phyloP scores from a whole-genome alignment of 2,888 invertebrate genomes.

The Pandemis cinnamomeana region DNA sequence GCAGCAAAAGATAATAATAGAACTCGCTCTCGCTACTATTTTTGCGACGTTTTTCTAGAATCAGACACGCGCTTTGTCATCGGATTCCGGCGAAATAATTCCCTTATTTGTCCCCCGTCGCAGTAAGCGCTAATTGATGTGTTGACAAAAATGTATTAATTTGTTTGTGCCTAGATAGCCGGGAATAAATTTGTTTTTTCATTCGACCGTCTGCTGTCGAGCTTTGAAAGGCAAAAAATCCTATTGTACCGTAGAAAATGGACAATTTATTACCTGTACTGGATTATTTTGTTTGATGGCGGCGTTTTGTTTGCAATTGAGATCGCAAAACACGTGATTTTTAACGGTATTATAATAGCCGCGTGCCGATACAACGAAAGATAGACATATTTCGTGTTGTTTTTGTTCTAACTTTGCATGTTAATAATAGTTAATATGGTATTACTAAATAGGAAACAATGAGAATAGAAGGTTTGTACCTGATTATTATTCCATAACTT shows the following conservation, averaged over 20 bases:
- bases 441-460: too few relatives aligned
- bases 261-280: constrained; percentile 31
- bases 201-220: constrained; percentile 24
- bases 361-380: neutral
- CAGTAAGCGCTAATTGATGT: constrained; percentile 50
- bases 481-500: too few relatives aligned
- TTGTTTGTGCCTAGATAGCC: constrained; percentile 37
- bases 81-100: constrained; percentile 47
- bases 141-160: constrained; percentile 47
- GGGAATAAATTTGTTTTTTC: constrained; percentile 30
- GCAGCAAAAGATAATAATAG: constrained; percentile 7
- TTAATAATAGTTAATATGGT: neutral
- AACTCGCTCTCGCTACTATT: neutral
- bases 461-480: too few relatives aligned
- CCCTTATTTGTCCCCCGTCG: constrained; percentile 46
- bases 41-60: constrained; percentile 24
- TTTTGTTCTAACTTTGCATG: neutral
- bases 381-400: neutral
- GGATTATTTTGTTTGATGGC: constrained; percentile 28
- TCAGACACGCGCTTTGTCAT: constrained; percentile 44
- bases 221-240: constrained; percentile 19
- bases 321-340: neutral
- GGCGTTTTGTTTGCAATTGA: constrained; percentile 19
- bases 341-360: neutral
- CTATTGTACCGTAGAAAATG: constrained; percentile 28